A percentile compares a stretch with the other conserved stretches of the same genome.
These are phyloP conservation scores for Zoroaster sp. DNA, from an alignment of 53 echinoderm and acorn worm species.

Conservation along the genomic window DNA sequence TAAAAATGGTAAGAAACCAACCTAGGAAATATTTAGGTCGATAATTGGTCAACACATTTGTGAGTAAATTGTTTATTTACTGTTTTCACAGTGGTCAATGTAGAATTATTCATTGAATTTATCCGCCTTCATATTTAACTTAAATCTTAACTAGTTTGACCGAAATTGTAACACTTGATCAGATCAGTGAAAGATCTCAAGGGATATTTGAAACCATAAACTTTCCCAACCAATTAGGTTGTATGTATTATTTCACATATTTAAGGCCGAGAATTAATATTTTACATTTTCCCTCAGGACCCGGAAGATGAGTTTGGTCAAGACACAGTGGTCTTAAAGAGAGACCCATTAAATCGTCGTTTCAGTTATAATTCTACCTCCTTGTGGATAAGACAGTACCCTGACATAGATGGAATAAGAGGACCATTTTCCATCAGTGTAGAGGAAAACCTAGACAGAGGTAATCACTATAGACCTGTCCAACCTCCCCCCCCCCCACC, in stretches of 20 bases:
- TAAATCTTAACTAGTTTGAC: neutral
- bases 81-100: too few species aligned
- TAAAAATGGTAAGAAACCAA: too few species aligned
- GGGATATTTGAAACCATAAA: neutral
- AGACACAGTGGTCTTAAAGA: slow-evolving; percentile 15
- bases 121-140: too few species aligned
- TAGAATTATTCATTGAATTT: too few species aligned
- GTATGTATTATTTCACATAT: neutral
- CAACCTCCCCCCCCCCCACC: neutral
- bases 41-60: too few species aligned
- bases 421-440: neutral
- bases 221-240: neutral
- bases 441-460: neutral
- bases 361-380: neutral
- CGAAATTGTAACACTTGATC: neutral
- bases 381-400: neutral
- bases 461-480: neutral
- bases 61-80: too few species aligned
- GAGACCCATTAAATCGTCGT: neutral
- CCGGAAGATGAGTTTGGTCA: neutral
- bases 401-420: neutral
- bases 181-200: neutral
- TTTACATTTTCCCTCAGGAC: neutral
- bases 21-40: too few species aligned
- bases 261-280: too few species aligned